Evolutionary conservation across 2,113 vertebrate species (phyloP), one percentile per base, ranked within the genome.

Genomic region (Casuarius casuarius): DNA sequence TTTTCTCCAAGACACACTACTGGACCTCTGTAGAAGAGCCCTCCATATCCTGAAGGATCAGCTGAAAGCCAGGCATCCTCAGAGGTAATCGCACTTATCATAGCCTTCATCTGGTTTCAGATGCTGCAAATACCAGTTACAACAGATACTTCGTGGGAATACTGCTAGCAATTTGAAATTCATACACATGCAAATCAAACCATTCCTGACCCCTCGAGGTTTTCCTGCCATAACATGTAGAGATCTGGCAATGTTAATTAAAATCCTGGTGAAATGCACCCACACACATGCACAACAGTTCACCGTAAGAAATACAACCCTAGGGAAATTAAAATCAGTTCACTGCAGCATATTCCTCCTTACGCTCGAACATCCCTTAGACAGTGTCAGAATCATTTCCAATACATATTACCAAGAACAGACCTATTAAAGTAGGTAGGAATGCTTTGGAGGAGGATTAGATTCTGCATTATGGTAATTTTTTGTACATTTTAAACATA

Each of bases 271-370:
- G 48, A n/a, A 14, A 12, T 2, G 25, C 59, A 31, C 28, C 1
- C 54, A 3, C 0, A 0, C 13, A 14, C 21, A 7, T 1, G 31
- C n/a, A 14, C 42, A 65, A 2, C 54, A 20, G 28, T 18, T 72
- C 62, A 1, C 4, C 40, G 5, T 17, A 21, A 65, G 26, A 26
- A 58, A 26, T 1, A 29, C 25, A 63, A 48, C 20, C 48, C 40
- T 14, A 5, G 44, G 23, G 28, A 52, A 38, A 72, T 2, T 26
- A 42, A 91, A 62, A 6, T 0, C 14, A 2, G 0, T 58, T 61
- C 68, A 4, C 23, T n/a, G 31, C 2, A 26, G 23, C 3, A 1
- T 9, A 16, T 21, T 52, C 35, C 62, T 38, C 40, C 67, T 56
- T 13, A 5, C 4, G 22, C 31, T 61, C n/a, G 12, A 58, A n/a